Percentiles rank a stretch among this genome's conserved stretches.
These are phyloP conservation scores for Oreocharis arfaki DNA, from an alignment of 2,113 vertebrate genomes.

Conservation along the genomic window DNA sequence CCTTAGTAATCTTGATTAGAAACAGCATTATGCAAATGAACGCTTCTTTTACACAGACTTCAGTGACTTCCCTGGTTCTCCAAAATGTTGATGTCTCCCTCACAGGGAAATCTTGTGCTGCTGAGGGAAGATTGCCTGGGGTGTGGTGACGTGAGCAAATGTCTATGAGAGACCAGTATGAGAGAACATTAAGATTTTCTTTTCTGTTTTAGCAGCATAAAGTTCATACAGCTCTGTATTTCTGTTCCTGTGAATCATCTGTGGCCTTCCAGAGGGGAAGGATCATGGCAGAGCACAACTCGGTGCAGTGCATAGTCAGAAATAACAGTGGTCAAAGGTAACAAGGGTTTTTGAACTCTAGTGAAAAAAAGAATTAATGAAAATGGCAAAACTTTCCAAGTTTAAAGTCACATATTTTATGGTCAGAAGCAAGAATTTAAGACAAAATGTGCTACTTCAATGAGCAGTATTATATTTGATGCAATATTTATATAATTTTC, in stretches of 20 bases:
- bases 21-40: not conserved
- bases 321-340: not conserved
- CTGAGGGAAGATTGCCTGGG: not conserved
- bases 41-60: not conserved
- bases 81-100: not conserved
- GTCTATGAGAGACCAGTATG: not conserved
- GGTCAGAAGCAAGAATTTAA: not conserved
- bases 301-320: not conserved
- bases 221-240: not conserved
- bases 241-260: not conserved
- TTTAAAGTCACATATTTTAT: not conserved
- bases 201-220: not conserved
- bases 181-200: not conserved
- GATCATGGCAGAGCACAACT: not conserved
- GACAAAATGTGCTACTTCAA: not conserved
- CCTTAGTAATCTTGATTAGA: slow-evolving; percentile 6
- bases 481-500: not conserved
- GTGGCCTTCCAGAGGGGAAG: not conserved
- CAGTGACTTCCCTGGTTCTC: not conserved
- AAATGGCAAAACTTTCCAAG: not conserved
- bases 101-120: not conserved
- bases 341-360: not conserved
- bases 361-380: not conserved
- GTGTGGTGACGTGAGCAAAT: not conserved
- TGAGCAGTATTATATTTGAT: not conserved